These are phyloP conservation scores for Halisarca cf. caerulea DNA, from an alignment of 37 sponge, comb jelly and placozoan genomes.

Conservation along the genomic window DNA sequence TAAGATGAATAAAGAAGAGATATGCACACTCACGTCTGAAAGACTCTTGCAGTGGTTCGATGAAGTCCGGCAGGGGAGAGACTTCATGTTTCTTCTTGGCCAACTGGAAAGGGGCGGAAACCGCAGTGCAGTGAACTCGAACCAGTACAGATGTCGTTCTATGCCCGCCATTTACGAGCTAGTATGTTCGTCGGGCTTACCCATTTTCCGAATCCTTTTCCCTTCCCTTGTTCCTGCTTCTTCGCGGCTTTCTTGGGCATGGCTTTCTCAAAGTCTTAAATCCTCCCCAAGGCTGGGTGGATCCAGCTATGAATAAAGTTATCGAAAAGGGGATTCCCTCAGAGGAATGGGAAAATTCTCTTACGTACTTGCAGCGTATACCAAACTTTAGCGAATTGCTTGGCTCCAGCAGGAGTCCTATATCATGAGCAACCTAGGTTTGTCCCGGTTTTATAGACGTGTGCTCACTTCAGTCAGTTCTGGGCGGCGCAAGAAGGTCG, in stretches of 20 bases:
- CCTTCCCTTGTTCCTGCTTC: not conserved
- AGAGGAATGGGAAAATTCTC: not conserved
- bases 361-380: no score
- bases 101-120: not conserved
- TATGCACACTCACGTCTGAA: constrained; percentile 19
- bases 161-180: no score
- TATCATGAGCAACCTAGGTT: no score
- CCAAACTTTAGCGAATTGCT: no score
- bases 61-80: not conserved
- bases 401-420: no score
- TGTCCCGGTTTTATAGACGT: no score
- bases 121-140: not conserved
- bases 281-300: no score
- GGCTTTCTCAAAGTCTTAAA: no score
- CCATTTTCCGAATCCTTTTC: not conserved
- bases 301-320: no score
- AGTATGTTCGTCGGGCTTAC: no score
- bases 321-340: not conserved
- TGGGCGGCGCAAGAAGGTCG: not conserved
- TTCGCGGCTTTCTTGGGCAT: not conserved
- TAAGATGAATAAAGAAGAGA: no score
- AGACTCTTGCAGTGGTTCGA: constrained; percentile 15
- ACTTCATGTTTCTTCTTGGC: constrained; percentile 13
- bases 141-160: no score
- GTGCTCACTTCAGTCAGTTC: not conserved